phyloP scores from a whole-genome alignment of 2,888 invertebrate species.

The Noctuana brunneofusca region DNA sequence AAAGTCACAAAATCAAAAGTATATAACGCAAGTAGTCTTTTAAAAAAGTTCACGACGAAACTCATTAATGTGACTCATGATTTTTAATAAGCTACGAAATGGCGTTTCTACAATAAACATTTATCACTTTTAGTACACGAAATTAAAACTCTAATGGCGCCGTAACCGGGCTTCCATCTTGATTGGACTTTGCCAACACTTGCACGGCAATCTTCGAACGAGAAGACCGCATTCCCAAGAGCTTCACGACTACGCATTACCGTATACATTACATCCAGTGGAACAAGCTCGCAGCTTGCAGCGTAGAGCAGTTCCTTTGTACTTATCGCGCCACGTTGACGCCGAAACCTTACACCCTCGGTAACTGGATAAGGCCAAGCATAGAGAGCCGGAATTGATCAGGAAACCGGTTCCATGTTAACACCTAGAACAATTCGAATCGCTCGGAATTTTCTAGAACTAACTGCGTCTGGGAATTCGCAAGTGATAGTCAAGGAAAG shows the following conservation, averaged over 20 bases:
- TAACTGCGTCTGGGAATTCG: constrained; percentile 1
- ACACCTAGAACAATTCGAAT: constrained; percentile 31
- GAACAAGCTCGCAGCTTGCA: constrained; percentile 22
- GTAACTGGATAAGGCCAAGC: constrained; percentile 57
- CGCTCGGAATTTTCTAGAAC: constrained; percentile 12
- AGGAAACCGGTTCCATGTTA: constrained; percentile 48
- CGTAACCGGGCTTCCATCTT: neutral
- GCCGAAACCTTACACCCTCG: constrained; percentile 64
- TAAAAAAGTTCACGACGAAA: neutral
- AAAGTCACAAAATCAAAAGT: too few relatives aligned
- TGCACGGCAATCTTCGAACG: neutral
- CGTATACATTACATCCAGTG: constrained; percentile 35
- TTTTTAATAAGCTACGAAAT: constrained; percentile 6
- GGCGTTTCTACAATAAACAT: neutral
- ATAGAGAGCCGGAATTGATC: constrained; percentile 59
- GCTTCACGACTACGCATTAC: constrained; percentile 26
- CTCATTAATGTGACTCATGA: neutral
- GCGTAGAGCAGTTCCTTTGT: constrained; percentile 48
- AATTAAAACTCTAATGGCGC: constrained; percentile 5
- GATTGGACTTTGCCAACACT: neutral
- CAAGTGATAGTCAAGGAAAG: neutral
- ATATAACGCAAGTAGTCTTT: neutral
- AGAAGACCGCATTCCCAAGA: constrained; percentile 24
- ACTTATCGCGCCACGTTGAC: constrained; percentile 49
- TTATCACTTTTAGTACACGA: constrained; percentile 8